A percentile compares a stretch with the other conserved stretches of the same genome.
Conservation (phyloP, 2,797 vertebrate genomes). For the Parotocinclus haroldoi region DNA sequence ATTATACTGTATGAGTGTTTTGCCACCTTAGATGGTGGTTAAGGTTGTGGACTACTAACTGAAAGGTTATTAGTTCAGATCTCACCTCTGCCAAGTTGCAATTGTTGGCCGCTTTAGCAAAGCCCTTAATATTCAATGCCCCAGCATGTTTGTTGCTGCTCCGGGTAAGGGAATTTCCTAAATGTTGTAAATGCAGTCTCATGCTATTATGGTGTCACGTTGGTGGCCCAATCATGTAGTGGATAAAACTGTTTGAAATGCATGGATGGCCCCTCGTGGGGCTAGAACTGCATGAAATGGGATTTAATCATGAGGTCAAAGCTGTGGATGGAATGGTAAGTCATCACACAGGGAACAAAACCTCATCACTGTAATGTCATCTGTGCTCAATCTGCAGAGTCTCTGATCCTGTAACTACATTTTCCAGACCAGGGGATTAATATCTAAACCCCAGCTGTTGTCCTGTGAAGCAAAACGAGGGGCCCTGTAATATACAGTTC, state of each 20-base stretch:
- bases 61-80: too few relatives aligned
- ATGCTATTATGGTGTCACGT: too few relatives aligned
- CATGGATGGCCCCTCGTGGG: slow-evolving; percentile 47
- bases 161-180: too few relatives aligned
- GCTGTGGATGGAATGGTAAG: slow-evolving; percentile 41
- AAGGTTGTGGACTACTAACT: too few relatives aligned
- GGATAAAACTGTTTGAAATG: slow-evolving; percentile 18
- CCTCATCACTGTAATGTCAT: slow-evolving; percentile 55
- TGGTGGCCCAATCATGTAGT: not conserved
- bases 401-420: slow-evolving; percentile 27
- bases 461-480: slow-evolving; percentile 30
- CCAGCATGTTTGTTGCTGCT: too few relatives aligned
- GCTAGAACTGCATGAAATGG: slow-evolving; percentile 37
- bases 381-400: slow-evolving; percentile 32
- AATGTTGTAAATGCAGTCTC: too few relatives aligned
- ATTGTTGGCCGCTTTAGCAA: too few relatives aligned
- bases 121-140: too few relatives aligned
- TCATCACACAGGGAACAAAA: slow-evolving; percentile 49
- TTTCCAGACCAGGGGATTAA: slow-evolving; percentile 61
- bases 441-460: slow-evolving; percentile 52
- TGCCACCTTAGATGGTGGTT: too few relatives aligned
- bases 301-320: slow-evolving; percentile 60
- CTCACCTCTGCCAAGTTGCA: too few relatives aligned
- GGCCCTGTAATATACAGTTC: too few relatives aligned
- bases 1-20: too few relatives aligned